Base-by-base conservation (phyloP, 2,113 vertebrate genomes). In the Trogon surrucura region DNA sequence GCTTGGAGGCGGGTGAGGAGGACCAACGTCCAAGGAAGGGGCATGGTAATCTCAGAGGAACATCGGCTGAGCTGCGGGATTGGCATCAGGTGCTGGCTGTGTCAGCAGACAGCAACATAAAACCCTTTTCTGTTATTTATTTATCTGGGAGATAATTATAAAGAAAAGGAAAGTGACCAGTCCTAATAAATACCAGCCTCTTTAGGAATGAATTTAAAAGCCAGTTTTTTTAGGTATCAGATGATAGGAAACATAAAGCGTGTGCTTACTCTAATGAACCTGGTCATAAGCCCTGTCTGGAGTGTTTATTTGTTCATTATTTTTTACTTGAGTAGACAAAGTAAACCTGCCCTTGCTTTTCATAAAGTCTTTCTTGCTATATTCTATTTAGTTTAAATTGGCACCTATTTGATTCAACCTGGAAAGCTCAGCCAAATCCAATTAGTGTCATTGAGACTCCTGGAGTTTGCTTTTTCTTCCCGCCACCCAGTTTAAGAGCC, bases 291-390 rank as follows among this genome's bases (percentile, higher is more conserved):
- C 0, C 3, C 91, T 96, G 86, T 96, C 95, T 84, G 77, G 60
- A 94, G 79, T 92, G 89, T 93, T 97, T 91, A 97, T 92, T 97
- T 96, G 77, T 95, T 95, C 53, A 84, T 84, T 97, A 92, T 80
- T 95, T 96, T 97, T 97, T 95, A 95, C 83, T 91, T 92, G 69
- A 96, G 74, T 71, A 89, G 94, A 96, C 97, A 97, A 97, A 95
- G 56, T 92, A 94, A 97, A 93, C 75, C 91, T 91, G 73, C 70
- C 62, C 60, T 93, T 90, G 64, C 67, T 94, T 97, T 96, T 95
- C 92, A 95, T 92, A 95, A 95, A 94, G 65, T 32, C 61, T 87
- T 58, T 77, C 70, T 94, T 92, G 32, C 78, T 84, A 73, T 61
- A 64, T 93, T 95, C 85, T 89, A 34, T 83, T 91, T 88, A 84